phyloP scores from a whole-genome alignment of 2,888 invertebrate genomes.

The Cheilosia grossa region DNA sequence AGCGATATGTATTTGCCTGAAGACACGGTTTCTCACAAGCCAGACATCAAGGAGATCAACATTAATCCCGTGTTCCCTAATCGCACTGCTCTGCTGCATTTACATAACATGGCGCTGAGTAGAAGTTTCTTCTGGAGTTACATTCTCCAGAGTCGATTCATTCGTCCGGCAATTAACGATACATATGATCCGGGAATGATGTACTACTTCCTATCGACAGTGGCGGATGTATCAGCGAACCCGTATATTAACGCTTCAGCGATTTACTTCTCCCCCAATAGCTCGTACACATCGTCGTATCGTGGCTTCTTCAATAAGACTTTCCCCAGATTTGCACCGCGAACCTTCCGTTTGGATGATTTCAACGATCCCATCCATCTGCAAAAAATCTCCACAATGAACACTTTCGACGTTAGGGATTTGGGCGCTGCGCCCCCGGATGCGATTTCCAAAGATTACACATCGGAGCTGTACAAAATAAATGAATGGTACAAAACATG shows the following conservation, averaged over 20 bases:
- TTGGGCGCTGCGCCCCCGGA: constrained; percentile 92
- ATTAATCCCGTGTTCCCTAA: constrained; percentile 97
- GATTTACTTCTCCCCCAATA: constrained; percentile 96
- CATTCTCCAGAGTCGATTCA: constrained; percentile 94
- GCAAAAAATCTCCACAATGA: constrained; percentile 96
- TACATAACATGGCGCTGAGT: constrained; percentile 98
- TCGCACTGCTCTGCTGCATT: constrained; percentile 94
- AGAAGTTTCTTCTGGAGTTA: constrained; percentile 98
- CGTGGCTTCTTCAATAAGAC: constrained; percentile 98
- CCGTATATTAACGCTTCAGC: constrained; percentile 96
- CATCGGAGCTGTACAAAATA: constrained; percentile 93
- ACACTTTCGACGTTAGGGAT: constrained; percentile 94
- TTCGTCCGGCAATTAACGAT: constrained; percentile 94
- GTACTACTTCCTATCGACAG: constrained; percentile 97
- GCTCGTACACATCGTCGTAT: constrained; percentile 96
- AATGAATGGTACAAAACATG: constrained; percentile 97
- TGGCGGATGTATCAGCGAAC: constrained; percentile 97
- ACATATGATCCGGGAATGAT: constrained; percentile 99
- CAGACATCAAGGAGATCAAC: constrained; percentile 96
- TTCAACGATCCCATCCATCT: constrained; percentile 98
- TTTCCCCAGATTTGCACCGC: constrained; percentile 95
- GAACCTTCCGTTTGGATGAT: constrained; percentile 95
- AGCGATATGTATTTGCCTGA: constrained; percentile 92
- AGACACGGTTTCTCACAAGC: constrained; percentile 94
- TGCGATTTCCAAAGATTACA: constrained; percentile 93